Evolutionary conservation across 2,888 invertebrate genomes (phyloP).

Genomic region (Sinelater perroti): DNA sequence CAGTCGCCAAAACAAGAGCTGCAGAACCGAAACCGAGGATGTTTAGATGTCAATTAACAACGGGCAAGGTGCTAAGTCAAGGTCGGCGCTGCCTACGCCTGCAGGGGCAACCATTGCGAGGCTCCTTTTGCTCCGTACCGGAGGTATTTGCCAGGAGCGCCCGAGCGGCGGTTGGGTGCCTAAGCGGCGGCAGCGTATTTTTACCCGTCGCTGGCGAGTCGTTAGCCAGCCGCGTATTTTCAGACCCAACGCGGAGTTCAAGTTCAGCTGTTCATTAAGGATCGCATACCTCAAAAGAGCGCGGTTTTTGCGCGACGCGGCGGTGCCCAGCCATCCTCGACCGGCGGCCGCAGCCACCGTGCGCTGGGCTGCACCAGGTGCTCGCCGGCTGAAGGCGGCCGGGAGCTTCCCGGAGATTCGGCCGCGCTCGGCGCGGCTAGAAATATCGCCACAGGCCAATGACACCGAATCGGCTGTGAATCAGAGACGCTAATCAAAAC

Average conservation of each 20-base stretch:
- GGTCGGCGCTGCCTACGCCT: slow-evolving; percentile 36
- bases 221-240: slow-evolving; percentile 35
- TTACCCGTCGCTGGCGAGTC: slow-evolving; percentile 20
- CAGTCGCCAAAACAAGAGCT: slow-evolving; percentile 31
- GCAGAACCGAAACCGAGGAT: slow-evolving; percentile 35
- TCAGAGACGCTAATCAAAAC: slow-evolving; percentile 3
- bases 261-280: slow-evolving; percentile 34
- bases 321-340: slow-evolving; percentile 9
- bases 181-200: slow-evolving; percentile 25
- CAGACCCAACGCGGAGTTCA: slow-evolving; percentile 33
- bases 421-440: slow-evolving; percentile 10
- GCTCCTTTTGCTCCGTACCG: slow-evolving; percentile 28
- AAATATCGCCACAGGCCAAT: slow-evolving; percentile 23
- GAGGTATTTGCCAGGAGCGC: slow-evolving; percentile 24
- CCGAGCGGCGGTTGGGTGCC: slow-evolving; percentile 17
- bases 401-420: too few species aligned
- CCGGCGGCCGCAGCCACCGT: too few species aligned
- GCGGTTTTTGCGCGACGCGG: slow-evolving; percentile 13
- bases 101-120: slow-evolving; percentile 35
- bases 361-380: too few species aligned
- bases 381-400: too few species aligned
- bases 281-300: slow-evolving; percentile 27
- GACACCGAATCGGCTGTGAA: slow-evolving; percentile 21
- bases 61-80: slow-evolving; percentile 40
- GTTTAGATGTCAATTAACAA: slow-evolving; percentile 39